Conservation (phyloP, 2,797 vertebrate species). For the Pangasius krempfi region DNA sequence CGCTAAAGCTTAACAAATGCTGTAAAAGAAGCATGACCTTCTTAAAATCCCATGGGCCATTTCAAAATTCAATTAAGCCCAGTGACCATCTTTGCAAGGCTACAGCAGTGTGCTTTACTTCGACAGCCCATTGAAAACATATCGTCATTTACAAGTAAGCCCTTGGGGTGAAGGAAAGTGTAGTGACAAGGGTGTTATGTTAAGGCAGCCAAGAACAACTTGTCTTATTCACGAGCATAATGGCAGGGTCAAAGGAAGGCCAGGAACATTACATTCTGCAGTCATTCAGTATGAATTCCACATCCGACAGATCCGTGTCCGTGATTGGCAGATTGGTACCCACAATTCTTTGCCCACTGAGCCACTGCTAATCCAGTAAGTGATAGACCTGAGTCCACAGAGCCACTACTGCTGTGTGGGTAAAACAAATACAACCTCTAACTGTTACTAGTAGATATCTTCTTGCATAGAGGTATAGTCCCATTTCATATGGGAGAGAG, state of each 20-base stretch:
- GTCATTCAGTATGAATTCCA: slow-evolving; percentile 10
- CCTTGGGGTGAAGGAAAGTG: slow-evolving; percentile 36
- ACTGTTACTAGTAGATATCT: background rate
- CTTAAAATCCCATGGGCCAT: slow-evolving; percentile 40
- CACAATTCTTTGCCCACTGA: slow-evolving; percentile 13
- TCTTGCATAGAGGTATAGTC: background rate
- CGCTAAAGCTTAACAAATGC: slow-evolving; percentile 34
- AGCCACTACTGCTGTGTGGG: background rate
- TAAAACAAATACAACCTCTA: slow-evolving; percentile 12
- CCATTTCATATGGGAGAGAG: background rate
- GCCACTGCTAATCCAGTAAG: slow-evolving; percentile 23
- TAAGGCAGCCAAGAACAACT: slow-evolving; percentile 33
- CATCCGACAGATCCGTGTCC: background rate
- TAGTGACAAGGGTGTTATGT: slow-evolving; percentile 38
- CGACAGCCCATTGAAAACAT: slow-evolving; percentile 38
- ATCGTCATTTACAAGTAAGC: slow-evolving; percentile 43
- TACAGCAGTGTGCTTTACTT: slow-evolving; percentile 33
- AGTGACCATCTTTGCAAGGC: slow-evolving; percentile 36
- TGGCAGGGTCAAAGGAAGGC: slow-evolving; percentile 22
- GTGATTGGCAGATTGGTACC: slow-evolving; percentile 21
- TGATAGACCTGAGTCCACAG: slow-evolving; percentile 21
- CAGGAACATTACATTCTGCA: slow-evolving; percentile 23
- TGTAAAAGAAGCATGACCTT: slow-evolving; percentile 32
- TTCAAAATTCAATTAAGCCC: slow-evolving; percentile 45
- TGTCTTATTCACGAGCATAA: slow-evolving; percentile 34